These are phyloP conservation scores for Chaetogeoica ovagalla DNA, from an alignment of 2,888 invertebrate genomes.

Conservation along the genomic window DNA sequence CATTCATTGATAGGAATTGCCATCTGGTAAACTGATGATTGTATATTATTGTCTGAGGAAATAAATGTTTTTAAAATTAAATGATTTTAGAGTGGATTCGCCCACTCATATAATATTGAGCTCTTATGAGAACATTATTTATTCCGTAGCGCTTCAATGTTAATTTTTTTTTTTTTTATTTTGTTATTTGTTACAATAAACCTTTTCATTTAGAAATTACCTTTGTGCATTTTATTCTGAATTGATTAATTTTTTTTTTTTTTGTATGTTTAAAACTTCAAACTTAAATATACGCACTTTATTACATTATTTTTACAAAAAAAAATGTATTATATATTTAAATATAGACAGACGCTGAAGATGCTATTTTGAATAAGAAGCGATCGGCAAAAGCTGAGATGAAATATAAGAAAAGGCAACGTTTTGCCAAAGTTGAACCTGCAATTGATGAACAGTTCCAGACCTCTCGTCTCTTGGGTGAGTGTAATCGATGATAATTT, in stretches of 20 bases:
- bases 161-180: background rate
- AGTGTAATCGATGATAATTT: slow-evolving; percentile 57
- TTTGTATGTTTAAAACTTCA: background rate
- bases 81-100: background rate
- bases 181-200: slow-evolving; percentile 18
- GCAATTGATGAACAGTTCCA: slow-evolving; percentile 95
- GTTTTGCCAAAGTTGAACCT: slow-evolving; percentile 90
- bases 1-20: slow-evolving; percentile 40
- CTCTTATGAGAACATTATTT: slow-evolving; percentile 24
- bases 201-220: slow-evolving; percentile 10
- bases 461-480: slow-evolving; percentile 92
- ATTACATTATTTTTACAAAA: background rate
- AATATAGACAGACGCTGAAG: slow-evolving; percentile 85
- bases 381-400: slow-evolving; percentile 88
- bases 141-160: slow-evolving; percentile 50
- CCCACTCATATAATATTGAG: background rate
- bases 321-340: too few relatives aligned
- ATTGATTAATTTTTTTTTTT: too few relatives aligned
- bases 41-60: slow-evolving; percentile 35
- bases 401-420: slow-evolving; percentile 91
- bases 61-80: background rate
- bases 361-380: slow-evolving; percentile 90
- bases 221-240: slow-evolving; percentile 5
- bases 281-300: background rate
- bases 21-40: slow-evolving; percentile 33